These are phyloP conservation scores for Smithornis capensis DNA, from an alignment of 2,113 vertebrate genomes.

Conservation along the genomic window DNA sequence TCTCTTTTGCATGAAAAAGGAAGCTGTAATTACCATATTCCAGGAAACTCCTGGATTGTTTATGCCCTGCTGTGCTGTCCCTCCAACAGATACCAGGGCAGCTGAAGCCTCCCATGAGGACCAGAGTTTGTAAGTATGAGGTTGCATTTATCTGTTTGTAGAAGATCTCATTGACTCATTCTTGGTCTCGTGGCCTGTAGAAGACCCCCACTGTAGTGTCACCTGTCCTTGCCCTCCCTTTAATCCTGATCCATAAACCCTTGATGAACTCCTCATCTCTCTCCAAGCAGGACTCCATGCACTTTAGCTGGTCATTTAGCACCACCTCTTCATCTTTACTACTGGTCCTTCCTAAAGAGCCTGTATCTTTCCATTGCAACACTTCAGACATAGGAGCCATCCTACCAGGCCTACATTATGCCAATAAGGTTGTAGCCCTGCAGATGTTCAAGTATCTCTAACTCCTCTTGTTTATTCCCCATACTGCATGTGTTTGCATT, in stretches of 20 bases:
- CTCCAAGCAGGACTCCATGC: not conserved
- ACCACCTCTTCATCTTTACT: not conserved
- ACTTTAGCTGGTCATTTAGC: not conserved
- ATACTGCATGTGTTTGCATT: not conserved
- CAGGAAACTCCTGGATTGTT: not conserved
- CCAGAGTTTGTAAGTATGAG: not conserved
- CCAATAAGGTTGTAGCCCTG: not conserved
- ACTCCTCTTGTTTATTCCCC: not conserved
- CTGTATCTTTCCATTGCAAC: not conserved
- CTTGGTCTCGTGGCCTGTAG: not conserved
- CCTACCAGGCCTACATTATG: accelerated
- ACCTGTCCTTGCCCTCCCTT: not conserved
- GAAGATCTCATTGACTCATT: not conserved
- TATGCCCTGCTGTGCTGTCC: not conserved
- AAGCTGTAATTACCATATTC: not conserved
- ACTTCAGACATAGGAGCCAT: not conserved
- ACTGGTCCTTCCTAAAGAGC: not conserved
- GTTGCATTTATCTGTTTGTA: not conserved
- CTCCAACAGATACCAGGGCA: not conserved
- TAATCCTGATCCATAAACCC: not conserved
- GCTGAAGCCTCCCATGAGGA: not conserved
- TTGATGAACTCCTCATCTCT: not conserved
- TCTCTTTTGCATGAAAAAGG: not conserved
- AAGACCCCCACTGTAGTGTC: not conserved
- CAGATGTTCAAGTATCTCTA: accelerated